Base-by-base conservation (phyloP, 2,797 vertebrate species). In the Gadopsis bispinosus region DNA sequence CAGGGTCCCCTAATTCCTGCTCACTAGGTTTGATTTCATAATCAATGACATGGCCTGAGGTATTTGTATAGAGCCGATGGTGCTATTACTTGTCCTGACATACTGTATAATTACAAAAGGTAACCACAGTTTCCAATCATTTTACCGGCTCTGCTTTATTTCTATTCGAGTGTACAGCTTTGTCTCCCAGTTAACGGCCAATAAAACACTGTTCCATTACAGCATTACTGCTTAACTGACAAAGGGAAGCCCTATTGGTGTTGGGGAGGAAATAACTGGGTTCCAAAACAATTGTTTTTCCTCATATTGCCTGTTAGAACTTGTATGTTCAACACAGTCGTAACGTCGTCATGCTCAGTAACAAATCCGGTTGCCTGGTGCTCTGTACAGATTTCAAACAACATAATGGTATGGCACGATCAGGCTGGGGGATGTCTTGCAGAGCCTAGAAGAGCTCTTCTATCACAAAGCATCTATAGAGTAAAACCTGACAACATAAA, bases 21-120 rank as follows among this genome's bases (percentile, higher is more conserved):
- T 91, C 90, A 91, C 83, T 81, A 71, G 54, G 33, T 88, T 83
- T 85, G 77, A 91, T 92, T 94, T 92, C 72, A 78, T 69, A 90
- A 91, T 89, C 81, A 84, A 90, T 91, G 75, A 85, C 92, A 91
- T 75, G 70, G 80, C 82, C 84, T 75, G 83, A 85, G 73, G 83
- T 85, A 89, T 93, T 90, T 87, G 69, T 83, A 69, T 20, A 56
- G 72, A 70, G 73, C 60, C 17, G 77, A 79, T 72, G 61, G 79
- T 54, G 86, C 88, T 87, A 89, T 94, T 89, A 91, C 91, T 90
- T 91, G 86, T 82, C 61, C 81, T 84, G 92, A 91, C 84, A 86
- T 76, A 84, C 72, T 89, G 89, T 87, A 83, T 95, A 94, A 95
- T 96, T 95, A 93, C 91, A 92, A 94, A 94, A 92, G 80, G 88